A percentile compares a stretch with the other conserved stretches of the same genome.
These are phyloP conservation scores for Lycopodina hypogea DNA, from an alignment of 37 sponge, comb jelly and placozoan species.

Conservation along the genomic window DNA sequence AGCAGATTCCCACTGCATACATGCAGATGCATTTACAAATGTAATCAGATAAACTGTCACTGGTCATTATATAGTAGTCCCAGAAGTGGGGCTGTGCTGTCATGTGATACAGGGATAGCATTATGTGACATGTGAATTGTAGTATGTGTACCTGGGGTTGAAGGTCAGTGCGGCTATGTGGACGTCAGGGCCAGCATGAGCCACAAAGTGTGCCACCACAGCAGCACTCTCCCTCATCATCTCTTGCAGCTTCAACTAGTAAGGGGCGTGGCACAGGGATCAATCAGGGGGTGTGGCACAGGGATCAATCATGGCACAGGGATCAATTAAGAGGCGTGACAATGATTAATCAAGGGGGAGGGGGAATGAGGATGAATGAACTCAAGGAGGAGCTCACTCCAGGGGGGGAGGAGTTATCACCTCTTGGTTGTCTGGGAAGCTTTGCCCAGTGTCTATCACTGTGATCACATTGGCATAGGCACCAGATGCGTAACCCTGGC, in stretches of 20 bases:
- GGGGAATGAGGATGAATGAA: background rate
- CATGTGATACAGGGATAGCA: no score
- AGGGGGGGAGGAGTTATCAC: background rate
- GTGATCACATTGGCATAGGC: slow-evolving; percentile 42
- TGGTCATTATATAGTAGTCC: no score
- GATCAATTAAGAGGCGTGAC: no score
- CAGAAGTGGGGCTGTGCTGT: no score
- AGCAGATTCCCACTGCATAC: slow-evolving; percentile 83
- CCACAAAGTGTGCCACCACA: slow-evolving; percentile 86
- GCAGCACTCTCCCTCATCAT: slow-evolving; percentile 57
- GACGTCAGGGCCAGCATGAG: slow-evolving; percentile 40
- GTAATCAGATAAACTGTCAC: background rate
- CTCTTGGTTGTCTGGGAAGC: slow-evolving; percentile 15
- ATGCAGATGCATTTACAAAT: background rate
- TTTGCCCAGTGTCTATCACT: slow-evolving; percentile 35
- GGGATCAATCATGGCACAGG: background rate
- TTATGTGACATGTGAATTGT: no score
- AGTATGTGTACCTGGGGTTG: slow-evolving; percentile 61
- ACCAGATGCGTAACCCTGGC: slow-evolving; percentile 9
- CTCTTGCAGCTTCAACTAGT: slow-evolving; percentile 54
- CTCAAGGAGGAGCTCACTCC: background rate
- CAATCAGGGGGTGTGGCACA: no score
- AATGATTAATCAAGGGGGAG: background rate
- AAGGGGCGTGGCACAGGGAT: no score
- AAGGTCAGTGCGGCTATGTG: slow-evolving; percentile 71